Base-by-base conservation (phyloP, 2,888 invertebrate species). In the Drosophila pseudotakahashii region DNA sequence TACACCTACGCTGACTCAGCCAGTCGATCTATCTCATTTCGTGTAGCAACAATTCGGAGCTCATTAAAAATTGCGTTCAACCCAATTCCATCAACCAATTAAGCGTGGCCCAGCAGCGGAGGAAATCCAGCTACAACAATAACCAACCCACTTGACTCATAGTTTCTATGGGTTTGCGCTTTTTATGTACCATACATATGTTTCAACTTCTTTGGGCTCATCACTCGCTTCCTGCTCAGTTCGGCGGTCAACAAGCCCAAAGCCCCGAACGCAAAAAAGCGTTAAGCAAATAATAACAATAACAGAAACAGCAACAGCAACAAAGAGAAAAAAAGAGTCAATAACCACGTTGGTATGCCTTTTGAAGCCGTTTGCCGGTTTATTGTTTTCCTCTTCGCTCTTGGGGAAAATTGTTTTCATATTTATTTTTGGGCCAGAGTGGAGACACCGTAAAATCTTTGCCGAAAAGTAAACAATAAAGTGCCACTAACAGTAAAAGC, bases 311-410 rank as follows among this genome's bases (percentile, higher is more conserved):
- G 26, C 45, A 70, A 55, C 44, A 68, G 23, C 45, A 70, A 57
- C 44, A 68, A 62, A 39, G 58, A 61, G 45, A 72, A 69, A 63
- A 42, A 57, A 23, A 36, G 62, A 85, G 83, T 85, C 86, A 83
- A 85, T 80, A 85, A 85, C 83, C 83, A 85, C 75, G 58, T 69
- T 74, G 83, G 85, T 75, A 83, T 83, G 80, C 67, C 79, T 80
- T 79, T 67, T 76, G 64, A 60, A 53, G 73, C 71, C 71, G 55
- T 54, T 79, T 59, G 74, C 66, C 77, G 71, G 64, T 60, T 72
- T 70, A 69, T 59, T 76, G 68, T 66, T 73, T 73, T 76, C 69
- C 68, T 74, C 71, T 58, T 71, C 55, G 48, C 66, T 53, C 37
- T 44, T 42, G 37, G 44, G 45, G 60, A 68, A 80, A 47, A 55